Evolutionary conservation across 2,797 vertebrate genomes (phyloP), one percentile per base, ranked within the genome.

Genomic region (Sphenodon punctatus): DNA sequence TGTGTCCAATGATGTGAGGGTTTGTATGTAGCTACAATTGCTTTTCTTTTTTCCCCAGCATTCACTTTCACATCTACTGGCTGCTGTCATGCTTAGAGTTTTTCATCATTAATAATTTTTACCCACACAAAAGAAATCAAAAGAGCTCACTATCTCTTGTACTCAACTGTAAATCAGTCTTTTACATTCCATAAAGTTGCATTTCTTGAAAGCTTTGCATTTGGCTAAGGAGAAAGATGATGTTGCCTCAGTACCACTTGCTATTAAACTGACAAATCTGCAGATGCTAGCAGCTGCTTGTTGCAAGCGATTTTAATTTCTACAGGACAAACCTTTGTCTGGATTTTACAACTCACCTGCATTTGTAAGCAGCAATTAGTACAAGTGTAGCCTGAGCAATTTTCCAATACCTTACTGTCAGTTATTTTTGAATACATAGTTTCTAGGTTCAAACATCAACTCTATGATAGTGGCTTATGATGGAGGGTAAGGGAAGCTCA

Each of bases 271-370:
- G 46, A 25, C 6, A 48, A 48, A 48, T 25, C 22, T 48, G 46
- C 46, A 25, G 46, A 48, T 25, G 48, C 22, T 48, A 25, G 48
- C 6, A n/a, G 23, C 48, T 48, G 46, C 10, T n/a, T n/a, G 30
- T 53, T 53, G 25, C 49, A 53, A 53, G 27, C 30, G 30, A n/a
- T 30, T 30, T 53, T 53, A 39, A 32, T 45, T 78, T 55, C 30
- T 27, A 12, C 67, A 60, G 2, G 12, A 63, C 51, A 53, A 2
- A 6, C 27, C 27, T 77, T 42, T 70, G 15, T 0, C 1, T 0
- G 0, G 16, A 13, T 16, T 25, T 16, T 64, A 36, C 11, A 78
- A 34, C 56, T 41, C 84, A 45, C 41, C 58, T 61, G 10, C 20
- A 4, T 53, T 22, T 14, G 49, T 30, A 60, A n/a, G n/a, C n/a